Evolutionary conservation across 2,797 vertebrate genomes (phyloP), one percentile per base, ranked within the genome.

Genomic region (Pseudocheirus occidentalis): DNA sequence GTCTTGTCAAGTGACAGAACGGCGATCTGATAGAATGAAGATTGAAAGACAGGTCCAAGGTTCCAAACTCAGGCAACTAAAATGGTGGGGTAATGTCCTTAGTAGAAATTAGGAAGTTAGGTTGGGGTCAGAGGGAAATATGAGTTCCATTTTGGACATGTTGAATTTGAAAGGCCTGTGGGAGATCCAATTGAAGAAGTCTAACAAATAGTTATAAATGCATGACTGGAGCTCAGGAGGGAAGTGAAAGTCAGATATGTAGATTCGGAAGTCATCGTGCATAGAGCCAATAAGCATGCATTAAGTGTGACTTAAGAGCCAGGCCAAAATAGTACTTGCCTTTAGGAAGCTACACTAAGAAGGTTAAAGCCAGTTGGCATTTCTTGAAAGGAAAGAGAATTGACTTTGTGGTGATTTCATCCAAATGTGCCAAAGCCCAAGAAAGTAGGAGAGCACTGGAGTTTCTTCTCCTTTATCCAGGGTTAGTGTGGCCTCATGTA

Each of bases 401-500:
- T 87, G 40, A 34, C 40, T 87, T 50, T 46, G 73, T 50, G 9
- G 40, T 50, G 21, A 87, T 50, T 27, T 87, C 73, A 87, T 87
- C 40, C 21, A 12, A 50, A 46, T 50, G 40, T 54, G 1, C 90
- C 18, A 29, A 90, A 54, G 11, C 6, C 50, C 90, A n/a, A 53
- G 11, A 90, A 81, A 55, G 7, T 92, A 46, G 96, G 14, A 91
- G 13, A 92, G 57, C 90, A 57, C 4, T 57, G 89, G 28, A 93
- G 0, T 34, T 94, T 9, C 81, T 52, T 92, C 94, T 87, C 58
- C 24, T 46, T 14, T 56, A 34, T 81, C 94, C 28, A 58, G 46
- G 1, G 0, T 34, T 59, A 96, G 91, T 92, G 96, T 95, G 96
- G 91, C 94, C 93, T 90, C 90, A 28, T 50, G 27, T 28, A 0